Percentiles rank a stretch among this genome's conserved stretches.
Evolutionary conservation across 2,888 invertebrate species (phyloP).

Genomic region (Netelia inedita): DNA sequence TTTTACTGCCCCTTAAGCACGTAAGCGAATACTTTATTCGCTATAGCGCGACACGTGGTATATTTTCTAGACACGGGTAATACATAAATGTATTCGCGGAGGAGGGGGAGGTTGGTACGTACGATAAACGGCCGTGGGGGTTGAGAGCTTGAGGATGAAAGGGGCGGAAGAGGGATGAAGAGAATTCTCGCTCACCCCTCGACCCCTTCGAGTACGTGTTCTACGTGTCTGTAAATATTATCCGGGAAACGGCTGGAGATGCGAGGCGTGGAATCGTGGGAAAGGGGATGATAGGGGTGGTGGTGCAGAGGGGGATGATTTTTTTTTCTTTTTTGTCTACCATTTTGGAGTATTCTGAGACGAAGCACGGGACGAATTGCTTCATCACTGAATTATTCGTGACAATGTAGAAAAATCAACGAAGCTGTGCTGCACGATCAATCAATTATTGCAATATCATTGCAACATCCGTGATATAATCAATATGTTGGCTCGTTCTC

Average conservation of each 20-base stretch:
- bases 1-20: conserved; percentile 42
- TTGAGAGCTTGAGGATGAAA: conserved; percentile 22
- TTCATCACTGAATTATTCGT: too few relatives aligned
- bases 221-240: conserved; percentile 51
- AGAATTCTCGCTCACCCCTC: conserved; percentile 19
- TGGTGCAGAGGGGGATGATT: not conserved
- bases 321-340: not conserved
- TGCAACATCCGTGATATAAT: not conserved
- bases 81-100: conserved; percentile 42
- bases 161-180: conserved; percentile 1
- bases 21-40: conserved; percentile 53
- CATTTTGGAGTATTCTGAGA: too few relatives aligned
- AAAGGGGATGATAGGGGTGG: not conserved
- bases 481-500: not conserved
- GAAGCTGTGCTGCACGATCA: not conserved
- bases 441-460: conserved; percentile 11
- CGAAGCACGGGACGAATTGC: too few relatives aligned
- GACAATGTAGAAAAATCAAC: not conserved
- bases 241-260: not conserved
- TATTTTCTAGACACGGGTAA: conserved; percentile 29
- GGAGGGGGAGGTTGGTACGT: too few relatives aligned
- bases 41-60: not conserved
- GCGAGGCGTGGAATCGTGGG: conserved; percentile 17
- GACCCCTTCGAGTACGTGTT: conserved; percentile 30
- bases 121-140: too few relatives aligned